A percentile compares a stretch with the other conserved stretches of the same genome.
Conservation (phyloP, 2,888 invertebrate species). For the Folsomia manolachei region DNA sequence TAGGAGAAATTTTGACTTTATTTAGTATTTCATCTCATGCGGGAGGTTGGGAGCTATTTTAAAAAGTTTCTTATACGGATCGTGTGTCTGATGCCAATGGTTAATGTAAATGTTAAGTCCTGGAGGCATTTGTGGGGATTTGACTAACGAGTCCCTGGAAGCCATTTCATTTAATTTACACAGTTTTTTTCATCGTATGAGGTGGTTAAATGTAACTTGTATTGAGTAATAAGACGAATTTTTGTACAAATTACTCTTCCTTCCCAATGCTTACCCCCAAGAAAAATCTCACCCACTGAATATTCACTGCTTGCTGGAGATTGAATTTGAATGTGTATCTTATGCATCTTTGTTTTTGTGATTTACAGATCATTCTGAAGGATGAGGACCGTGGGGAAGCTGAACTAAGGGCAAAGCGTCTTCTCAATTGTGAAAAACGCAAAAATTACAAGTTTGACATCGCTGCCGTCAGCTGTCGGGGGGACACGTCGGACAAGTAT, state of each 20-base stretch:
- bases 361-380: slow-evolving; percentile 53
- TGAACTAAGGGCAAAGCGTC: slow-evolving; percentile 75
- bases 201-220: not conserved
- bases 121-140: not conserved
- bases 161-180: not conserved
- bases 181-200: not conserved
- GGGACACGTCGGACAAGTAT: slow-evolving; percentile 76
- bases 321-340: too few relatives aligned
- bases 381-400: slow-evolving; percentile 65
- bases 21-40: too few relatives aligned
- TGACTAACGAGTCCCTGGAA: not conserved
- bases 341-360: not conserved
- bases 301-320: not conserved
- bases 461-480: slow-evolving; percentile 87
- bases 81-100: too few relatives aligned
- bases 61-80: too few relatives aligned
- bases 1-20: too few relatives aligned
- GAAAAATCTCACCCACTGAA: not conserved
- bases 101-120: too few relatives aligned
- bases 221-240: not conserved
- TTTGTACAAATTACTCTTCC: too few relatives aligned
- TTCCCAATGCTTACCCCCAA: too few relatives aligned
- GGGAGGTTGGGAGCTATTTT: too few relatives aligned
- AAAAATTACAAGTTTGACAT: slow-evolving; percentile 95
- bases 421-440: slow-evolving; percentile 88